Base-by-base conservation (phyloP, 1,140 invertebrate species). In the Hestina assimilis region DNA sequence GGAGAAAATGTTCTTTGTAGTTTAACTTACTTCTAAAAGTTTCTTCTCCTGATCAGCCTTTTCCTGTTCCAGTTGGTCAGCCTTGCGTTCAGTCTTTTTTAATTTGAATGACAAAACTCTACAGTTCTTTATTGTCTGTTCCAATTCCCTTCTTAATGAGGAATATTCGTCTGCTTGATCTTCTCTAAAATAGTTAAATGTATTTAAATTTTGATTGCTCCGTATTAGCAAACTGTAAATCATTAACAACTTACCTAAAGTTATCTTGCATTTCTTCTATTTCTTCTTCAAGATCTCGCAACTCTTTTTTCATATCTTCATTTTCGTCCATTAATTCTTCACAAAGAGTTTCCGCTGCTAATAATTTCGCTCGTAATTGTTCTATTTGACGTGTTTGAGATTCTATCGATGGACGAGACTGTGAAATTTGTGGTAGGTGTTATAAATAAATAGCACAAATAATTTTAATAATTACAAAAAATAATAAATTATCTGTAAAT, bases 261-360 rank as follows among this genome's bases (percentile, higher is more conserved):
- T 96, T 97, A 82, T 99, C 97, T 81, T 99, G 97, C 93, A 99
- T 95, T 89, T 99, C 97, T 75, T 99, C 97, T 87, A 99, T 97
- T 90, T 99, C 98, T 52, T 97, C 95, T 75, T 98, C 96, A 71
- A 99, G 89, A 70, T 98, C 96, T 42, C 95, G 89, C 12, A 99
- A 93, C 82, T 99, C 97, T 65, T 96, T 95, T 74, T 98, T 97
- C 89, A 99, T 95, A 40, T 96, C 94, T 75, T 98, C 95, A 89
- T 99, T 99, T 85, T 99, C 98, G 72, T 98, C 96, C 93, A 97
- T 96, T 1, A 99, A 89, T 63, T 96, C 95, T 79, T 98, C 96
- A 72, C 96, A 96, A 1, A 98, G 89, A 40, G 93, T 94, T 89
- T 99, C 97, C 1, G 96, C 94, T 11, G 95, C 94, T 48, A 94